Evolutionary conservation across 2,113 vertebrate genomes (phyloP).

Genomic region (Anseranas semipalmata): DNA sequence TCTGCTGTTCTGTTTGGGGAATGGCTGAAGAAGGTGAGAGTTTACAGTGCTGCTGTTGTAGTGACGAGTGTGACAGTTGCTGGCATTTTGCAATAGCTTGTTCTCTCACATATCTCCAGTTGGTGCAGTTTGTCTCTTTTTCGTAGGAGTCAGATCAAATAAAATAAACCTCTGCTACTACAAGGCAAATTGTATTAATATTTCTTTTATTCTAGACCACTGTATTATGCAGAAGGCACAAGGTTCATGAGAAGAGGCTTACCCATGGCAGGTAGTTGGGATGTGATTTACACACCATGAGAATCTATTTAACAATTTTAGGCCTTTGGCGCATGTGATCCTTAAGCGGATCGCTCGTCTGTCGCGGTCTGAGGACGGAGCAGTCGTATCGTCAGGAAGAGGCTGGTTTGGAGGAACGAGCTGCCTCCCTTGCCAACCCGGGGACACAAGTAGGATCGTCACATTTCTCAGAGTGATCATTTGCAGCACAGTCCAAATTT

Average conservation of each 20-base stretch:
- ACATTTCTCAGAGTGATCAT: background rate
- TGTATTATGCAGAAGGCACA: background rate
- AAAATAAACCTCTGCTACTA: background rate
- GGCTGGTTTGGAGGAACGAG: background rate
- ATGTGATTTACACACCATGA: constrained; percentile 59
- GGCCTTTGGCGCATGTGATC: background rate
- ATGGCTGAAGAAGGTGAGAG: background rate
- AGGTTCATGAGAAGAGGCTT: constrained; percentile 47
- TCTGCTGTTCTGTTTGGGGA: background rate
- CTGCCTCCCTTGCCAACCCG: background rate
- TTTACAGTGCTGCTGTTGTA: background rate
- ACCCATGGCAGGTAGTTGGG: background rate
- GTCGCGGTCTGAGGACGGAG: background rate
- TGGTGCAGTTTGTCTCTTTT: background rate
- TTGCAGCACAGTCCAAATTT: background rate
- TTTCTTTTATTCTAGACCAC: background rate
- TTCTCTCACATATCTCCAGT: background rate
- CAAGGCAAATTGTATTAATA: background rate
- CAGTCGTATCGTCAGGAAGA: background rate
- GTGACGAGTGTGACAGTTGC: background rate
- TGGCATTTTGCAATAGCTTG: background rate
- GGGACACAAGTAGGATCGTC: background rate
- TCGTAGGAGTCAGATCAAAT: background rate
- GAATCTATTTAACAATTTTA: constrained; percentile 34
- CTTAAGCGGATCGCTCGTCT: background rate